These are phyloP conservation scores for Musca vetustissima DNA, from an alignment of 1,140 invertebrate genomes.

Conservation along the genomic window DNA sequence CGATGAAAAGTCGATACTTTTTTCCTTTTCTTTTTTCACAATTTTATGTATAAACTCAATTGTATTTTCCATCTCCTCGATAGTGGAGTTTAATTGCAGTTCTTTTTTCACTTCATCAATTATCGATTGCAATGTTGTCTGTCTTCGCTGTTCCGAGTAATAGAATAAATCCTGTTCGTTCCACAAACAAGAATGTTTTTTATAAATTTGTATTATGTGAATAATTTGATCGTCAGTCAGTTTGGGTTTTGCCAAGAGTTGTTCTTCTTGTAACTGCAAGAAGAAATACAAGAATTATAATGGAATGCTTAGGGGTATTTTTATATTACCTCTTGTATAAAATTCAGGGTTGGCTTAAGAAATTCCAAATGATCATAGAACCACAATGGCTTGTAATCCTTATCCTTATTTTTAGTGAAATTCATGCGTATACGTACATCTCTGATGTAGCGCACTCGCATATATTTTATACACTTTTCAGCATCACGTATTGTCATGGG, in stretches of 20 bases:
- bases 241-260: background rate
- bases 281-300: no score
- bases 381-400: conserved; percentile 12
- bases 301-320: background rate
- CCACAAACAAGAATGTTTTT: conserved; percentile 11
- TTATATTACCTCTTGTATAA: conserved; percentile 11
- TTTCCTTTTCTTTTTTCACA: conserved; percentile 10
- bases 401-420: conserved; percentile 10
- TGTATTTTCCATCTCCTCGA: conserved; percentile 5
- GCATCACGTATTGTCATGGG: conserved; percentile 6
- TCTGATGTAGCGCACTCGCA: conserved; percentile 7
- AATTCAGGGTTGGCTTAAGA: conserved; percentile 3
- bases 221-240: conserved; percentile 7
- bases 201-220: conserved; percentile 15
- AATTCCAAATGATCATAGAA: conserved; percentile 14
- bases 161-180: conserved; percentile 24
- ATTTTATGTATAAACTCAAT: conserved; percentile 9
- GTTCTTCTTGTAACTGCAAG: conserved; percentile 7
- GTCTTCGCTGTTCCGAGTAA: conserved; percentile 4
- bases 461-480: conserved; percentile 16
- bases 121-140: conserved; percentile 5
- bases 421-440: conserved; percentile 16
- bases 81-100: conserved; percentile 4
- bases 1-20: background rate
- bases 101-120: conserved; percentile 3